Evolutionary conservation across 2,113 vertebrate species (phyloP).

Genomic region (Myiozetetes cayanensis): DNA sequence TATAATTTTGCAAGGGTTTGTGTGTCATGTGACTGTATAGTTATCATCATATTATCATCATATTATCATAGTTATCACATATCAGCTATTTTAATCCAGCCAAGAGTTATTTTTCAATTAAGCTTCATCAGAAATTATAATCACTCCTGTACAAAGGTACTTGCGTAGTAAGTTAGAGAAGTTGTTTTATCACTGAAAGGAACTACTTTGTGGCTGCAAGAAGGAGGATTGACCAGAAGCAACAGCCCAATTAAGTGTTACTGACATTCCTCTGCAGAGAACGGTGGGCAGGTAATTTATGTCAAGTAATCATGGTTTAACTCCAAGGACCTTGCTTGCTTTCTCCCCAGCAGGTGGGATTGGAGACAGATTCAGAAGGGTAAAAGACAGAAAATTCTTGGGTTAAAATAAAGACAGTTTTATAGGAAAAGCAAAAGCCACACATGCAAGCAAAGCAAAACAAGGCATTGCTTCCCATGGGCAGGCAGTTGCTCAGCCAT

Average conservation of each 20-base stretch:
- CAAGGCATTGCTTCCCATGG: background rate
- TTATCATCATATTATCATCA: no score
- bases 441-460: background rate
- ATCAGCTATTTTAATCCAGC: background rate
- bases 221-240: background rate
- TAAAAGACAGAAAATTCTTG: background rate
- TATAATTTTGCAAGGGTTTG: background rate
- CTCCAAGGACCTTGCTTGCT: background rate
- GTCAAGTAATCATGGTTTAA: background rate
- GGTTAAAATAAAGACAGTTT: background rate
- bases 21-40: background rate
- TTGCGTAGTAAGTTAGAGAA: background rate
- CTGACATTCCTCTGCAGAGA: background rate
- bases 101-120: background rate
- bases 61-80: background rate
- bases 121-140: background rate
- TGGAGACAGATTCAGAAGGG: background rate
- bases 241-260: background rate
- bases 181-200: background rate
- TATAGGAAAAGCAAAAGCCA: background rate
- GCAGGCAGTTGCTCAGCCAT: background rate
- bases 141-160: background rate
- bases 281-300: background rate
- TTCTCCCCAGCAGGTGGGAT: rapidly evolving
- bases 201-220: background rate